phyloP scores from a whole-genome alignment of 2,888 invertebrate genomes.

The Synergus laeviventris region DNA sequence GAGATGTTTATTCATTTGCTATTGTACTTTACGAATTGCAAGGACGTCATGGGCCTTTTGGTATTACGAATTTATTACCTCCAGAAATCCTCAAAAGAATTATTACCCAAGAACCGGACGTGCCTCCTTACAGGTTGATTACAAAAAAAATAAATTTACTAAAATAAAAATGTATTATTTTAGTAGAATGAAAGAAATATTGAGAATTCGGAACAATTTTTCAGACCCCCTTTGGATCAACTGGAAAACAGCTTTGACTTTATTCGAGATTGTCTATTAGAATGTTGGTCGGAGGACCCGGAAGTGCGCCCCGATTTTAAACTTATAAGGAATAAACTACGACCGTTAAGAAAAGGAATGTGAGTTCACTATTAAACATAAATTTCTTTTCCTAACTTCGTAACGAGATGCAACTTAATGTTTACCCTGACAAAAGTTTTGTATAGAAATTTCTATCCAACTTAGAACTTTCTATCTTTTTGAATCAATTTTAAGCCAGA shows the following conservation, averaged over 20 bases:
- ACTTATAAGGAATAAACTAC: slow-evolving; percentile 85
- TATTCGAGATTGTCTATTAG: slow-evolving; percentile 88
- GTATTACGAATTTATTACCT: slow-evolving; percentile 81
- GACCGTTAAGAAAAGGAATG: slow-evolving; percentile 93
- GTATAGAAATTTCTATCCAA: no score
- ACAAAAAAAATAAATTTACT: slow-evolving; percentile 65
- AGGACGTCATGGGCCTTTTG: slow-evolving; percentile 91
- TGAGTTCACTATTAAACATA: slow-evolving; percentile 77
- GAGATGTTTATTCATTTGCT: slow-evolving; percentile 96
- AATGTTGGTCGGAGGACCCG: slow-evolving; percentile 92
- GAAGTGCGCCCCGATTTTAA: slow-evolving; percentile 91
- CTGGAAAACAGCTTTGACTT: slow-evolving; percentile 91
- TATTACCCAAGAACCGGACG: slow-evolving; percentile 77
- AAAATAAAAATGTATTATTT: background rate
- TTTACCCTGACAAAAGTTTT: no score
- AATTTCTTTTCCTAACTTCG: background rate
- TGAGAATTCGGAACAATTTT: slow-evolving; percentile 42
- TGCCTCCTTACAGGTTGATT: slow-evolving; percentile 79
- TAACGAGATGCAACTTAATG: background rate
- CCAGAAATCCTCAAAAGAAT: slow-evolving; percentile 82
- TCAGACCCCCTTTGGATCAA: slow-evolving; percentile 87
- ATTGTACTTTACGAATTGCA: slow-evolving; percentile 96
- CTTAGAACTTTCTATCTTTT: no score
- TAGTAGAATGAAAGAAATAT: background rate
- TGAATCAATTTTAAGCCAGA: no score